Conservation (phyloP, 2,888 invertebrate species). For the Thecophora atra region DNA sequence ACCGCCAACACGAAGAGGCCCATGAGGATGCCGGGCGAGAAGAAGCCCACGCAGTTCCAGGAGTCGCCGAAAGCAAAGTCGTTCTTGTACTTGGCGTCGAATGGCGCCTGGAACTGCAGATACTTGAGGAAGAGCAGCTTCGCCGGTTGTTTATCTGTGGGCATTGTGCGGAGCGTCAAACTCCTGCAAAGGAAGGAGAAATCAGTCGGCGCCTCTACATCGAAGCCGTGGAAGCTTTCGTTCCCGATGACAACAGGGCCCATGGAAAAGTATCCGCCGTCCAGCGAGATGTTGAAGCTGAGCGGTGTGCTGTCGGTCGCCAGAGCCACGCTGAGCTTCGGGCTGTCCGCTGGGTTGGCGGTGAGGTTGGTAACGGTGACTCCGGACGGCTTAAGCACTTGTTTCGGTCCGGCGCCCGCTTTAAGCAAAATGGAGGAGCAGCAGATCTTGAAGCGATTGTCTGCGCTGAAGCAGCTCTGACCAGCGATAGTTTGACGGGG, state of each 20-base stretch:
- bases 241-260: constrained; percentile 49
- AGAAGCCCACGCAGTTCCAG: constrained; percentile 92
- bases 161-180: constrained; percentile 47
- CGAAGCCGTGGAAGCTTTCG: constrained; percentile 40
- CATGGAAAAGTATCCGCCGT: constrained; percentile 57
- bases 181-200: constrained; percentile 62
- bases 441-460: constrained; percentile 54
- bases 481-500: constrained; percentile 53
- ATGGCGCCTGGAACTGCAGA: constrained; percentile 62
- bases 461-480: constrained; percentile 41
- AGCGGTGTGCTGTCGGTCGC: constrained; percentile 43
- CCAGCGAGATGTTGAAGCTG: constrained; percentile 52
- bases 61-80: constrained; percentile 73
- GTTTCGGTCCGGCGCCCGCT: background rate
- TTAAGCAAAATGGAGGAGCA: constrained; percentile 44
- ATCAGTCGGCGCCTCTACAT: constrained; percentile 54
- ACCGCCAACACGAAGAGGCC: constrained; percentile 85
- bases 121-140: constrained; percentile 48
- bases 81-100: constrained; percentile 38
- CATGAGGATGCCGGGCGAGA: constrained; percentile 91
- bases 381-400: constrained; percentile 27
- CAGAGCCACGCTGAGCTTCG: constrained; percentile 50
- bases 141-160: background rate
- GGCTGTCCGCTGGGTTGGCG: too few species aligned
- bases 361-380: constrained; percentile 44